These are phyloP conservation scores for Zoanthus gigantus DNA, from an alignment of 92 coral and sea anemone species.

Conservation along the genomic window DNA sequence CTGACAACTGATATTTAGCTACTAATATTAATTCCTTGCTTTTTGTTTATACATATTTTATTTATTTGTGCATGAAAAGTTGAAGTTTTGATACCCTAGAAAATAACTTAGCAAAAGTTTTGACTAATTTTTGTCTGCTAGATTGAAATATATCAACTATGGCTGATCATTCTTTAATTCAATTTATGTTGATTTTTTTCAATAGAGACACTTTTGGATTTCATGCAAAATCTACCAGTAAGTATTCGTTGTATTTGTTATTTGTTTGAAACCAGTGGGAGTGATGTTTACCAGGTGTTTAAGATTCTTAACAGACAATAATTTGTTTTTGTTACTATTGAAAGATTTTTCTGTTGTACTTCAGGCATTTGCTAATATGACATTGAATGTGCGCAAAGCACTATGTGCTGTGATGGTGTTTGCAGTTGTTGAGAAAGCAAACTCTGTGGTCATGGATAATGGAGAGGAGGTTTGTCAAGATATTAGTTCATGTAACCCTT, in stretches of 20 bases:
- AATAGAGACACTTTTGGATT: conserved; percentile 93
- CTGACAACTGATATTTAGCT: no score
- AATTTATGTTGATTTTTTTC: not conserved
- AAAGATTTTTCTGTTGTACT: not conserved
- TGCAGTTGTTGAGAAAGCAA: conserved; percentile 96
- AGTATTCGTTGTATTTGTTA: conserved; percentile 41
- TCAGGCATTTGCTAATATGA: conserved; percentile 99
- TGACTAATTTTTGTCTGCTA: no score
- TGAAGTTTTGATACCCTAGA: no score
- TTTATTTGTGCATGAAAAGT: not conserved
- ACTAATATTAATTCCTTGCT: no score
- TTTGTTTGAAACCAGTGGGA: not conserved
- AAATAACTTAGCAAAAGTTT: no score
- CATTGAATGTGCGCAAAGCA: conserved; percentile 90
- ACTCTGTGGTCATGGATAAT: conserved; percentile 87
- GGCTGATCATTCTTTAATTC: no score
- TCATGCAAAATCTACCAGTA: conserved; percentile 96
- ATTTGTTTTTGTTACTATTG: not conserved
- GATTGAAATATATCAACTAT: no score
- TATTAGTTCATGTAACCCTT: not conserved
- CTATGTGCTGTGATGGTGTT: conserved; percentile 99
- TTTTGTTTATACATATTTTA: no score
- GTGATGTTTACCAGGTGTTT: not conserved
- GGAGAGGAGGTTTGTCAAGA: conserved; percentile 85
- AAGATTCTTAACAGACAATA: not conserved